Percentiles rank a stretch among this genome's conserved stretches.
Conservation (phyloP, 2,888 invertebrate genomes). For the Dolomedes plantarius region DNA sequence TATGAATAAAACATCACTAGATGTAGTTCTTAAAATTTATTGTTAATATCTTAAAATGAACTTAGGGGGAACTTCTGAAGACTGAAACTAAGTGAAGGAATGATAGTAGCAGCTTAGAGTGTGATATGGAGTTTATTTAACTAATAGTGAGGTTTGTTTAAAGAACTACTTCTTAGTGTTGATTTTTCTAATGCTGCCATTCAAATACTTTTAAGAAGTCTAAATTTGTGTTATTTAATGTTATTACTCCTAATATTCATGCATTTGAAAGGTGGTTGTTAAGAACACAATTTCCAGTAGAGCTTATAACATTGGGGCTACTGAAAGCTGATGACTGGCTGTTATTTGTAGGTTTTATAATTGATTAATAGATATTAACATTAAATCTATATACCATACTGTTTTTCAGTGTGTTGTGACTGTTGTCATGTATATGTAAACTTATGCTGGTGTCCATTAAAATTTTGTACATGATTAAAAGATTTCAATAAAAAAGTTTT, state of each 20-base stretch:
- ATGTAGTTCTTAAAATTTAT: too few species aligned
- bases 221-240: not conserved
- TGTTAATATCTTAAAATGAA: too few species aligned
- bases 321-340: constrained; percentile 6
- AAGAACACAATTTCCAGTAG: constrained; percentile 10
- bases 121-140: too few species aligned
- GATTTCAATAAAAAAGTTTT: constrained; percentile 14
- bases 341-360: constrained; percentile 15
- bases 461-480: constrained; percentile 13
- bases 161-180: too few species aligned
- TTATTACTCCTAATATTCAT: not conserved
- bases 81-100: too few species aligned
- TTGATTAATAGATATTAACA: constrained; percentile 1
- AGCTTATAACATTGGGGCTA: not conserved
- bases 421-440: not conserved
- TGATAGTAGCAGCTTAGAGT: too few species aligned
- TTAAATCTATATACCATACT: not conserved
- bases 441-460: constrained; percentile 10
- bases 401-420: constrained; percentile 10
- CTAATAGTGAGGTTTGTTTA: too few species aligned
- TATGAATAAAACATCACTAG: too few species aligned
- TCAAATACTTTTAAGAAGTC: too few species aligned
- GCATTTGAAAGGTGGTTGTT: constrained; percentile 14
- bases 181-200: too few species aligned
- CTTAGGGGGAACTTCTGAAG: too few species aligned